Percentiles rank a stretch among this genome's conserved stretches.
These are phyloP conservation scores for Hyperopisus bebe DNA, from an alignment of 2,113 vertebrate species.

Conservation along the genomic window DNA sequence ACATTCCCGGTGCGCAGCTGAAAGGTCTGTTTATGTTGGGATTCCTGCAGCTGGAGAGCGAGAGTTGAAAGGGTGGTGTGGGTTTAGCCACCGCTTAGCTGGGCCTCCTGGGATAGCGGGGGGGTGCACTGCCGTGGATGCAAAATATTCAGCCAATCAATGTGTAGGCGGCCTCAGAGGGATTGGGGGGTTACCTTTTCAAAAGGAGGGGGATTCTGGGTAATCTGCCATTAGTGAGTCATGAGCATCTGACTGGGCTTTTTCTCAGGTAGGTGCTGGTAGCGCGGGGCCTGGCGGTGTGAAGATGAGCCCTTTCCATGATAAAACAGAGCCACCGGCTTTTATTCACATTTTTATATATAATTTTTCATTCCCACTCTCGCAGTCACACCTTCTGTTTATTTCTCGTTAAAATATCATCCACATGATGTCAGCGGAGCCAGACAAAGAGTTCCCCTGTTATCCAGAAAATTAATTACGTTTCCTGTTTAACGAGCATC, in stretches of 20 bases:
- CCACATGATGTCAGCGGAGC: slow-evolving; percentile 13
- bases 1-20: not conserved
- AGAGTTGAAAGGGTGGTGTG: slow-evolving; percentile 10
- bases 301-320: not conserved
- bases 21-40: slow-evolving; percentile 21
- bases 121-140: not conserved
- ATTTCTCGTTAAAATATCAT: not conserved
- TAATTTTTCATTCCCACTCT: not conserved
- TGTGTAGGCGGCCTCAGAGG: not conserved
- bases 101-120: not conserved
- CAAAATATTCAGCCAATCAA: not conserved
- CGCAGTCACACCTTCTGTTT: slow-evolving; percentile 4
- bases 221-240: not conserved
- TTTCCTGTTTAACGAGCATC: slow-evolving; percentile 20
- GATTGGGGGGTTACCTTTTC: slow-evolving; percentile 4
- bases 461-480: slow-evolving; percentile 16
- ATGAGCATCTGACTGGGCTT: not conserved
- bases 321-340: too few relatives aligned
- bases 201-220: not conserved
- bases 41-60: slow-evolving; percentile 13
- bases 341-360: not conserved
- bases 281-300: not conserved
- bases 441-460: slow-evolving; percentile 18
- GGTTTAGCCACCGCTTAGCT: slow-evolving; percentile 4
- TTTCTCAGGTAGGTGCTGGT: not conserved